Evolutionary conservation across 2,113 vertebrate species (phyloP).

Genomic region (Sinosuthora webbiana): DNA sequence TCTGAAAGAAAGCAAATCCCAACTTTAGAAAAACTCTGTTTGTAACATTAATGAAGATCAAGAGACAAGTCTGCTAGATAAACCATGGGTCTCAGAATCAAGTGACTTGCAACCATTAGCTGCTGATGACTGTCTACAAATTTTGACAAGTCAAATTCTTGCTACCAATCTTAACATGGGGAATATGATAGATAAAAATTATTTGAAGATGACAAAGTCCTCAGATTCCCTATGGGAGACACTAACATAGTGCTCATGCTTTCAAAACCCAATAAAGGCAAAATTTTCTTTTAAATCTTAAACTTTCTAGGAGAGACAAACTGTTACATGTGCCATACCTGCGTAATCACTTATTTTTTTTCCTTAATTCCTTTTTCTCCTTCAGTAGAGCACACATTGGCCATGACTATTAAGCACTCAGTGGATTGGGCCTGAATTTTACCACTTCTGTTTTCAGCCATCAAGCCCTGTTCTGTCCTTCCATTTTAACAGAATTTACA

Average conservation of each 20-base stretch:
- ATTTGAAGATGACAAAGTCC: neutral
- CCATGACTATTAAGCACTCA: neutral
- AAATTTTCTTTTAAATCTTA: neutral
- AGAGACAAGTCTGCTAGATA: neutral
- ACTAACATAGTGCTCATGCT: neutral
- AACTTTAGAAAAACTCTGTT: neutral
- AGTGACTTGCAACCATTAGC: neutral
- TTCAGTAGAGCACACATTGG: neutral
- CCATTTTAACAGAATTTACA: neutral
- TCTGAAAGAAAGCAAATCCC: neutral
- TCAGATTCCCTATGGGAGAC: neutral
- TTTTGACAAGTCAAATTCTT: neutral
- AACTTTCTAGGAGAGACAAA: neutral
- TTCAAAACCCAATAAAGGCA: neutral
- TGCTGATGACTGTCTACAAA: neutral
- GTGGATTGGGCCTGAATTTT: neutral
- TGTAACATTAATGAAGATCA: neutral
- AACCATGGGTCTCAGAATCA: neutral
- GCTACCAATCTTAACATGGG: neutral
- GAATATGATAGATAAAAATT: neutral
- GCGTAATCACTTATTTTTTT: neutral
- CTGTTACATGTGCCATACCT: neutral
- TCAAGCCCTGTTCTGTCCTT: neutral
- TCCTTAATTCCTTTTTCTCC: neutral
- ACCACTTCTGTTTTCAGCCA: neutral